Conservation (phyloP, 1,140 invertebrate genomes). For the Popillia japonica region DNA sequence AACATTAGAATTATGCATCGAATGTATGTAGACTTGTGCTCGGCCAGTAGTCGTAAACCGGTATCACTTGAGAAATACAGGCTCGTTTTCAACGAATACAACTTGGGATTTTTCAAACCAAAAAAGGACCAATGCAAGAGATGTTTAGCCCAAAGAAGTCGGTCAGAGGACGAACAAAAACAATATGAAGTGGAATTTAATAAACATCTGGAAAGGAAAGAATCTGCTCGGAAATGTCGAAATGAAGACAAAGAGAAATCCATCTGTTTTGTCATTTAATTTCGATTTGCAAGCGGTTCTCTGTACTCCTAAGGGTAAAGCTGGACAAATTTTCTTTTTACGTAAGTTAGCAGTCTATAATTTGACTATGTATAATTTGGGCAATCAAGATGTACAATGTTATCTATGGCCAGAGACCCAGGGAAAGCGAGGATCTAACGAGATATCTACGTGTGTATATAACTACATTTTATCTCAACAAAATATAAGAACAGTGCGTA, state of each 20-base stretch:
- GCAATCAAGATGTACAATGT: slow-evolving; percentile 54
- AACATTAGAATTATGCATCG: slow-evolving; percentile 46
- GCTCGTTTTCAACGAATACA: slow-evolving; percentile 46
- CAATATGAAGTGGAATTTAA: slow-evolving; percentile 37
- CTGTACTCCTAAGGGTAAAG: slow-evolving; percentile 52
- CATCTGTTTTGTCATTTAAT: slow-evolving; percentile 8
- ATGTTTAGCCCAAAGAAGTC: slow-evolving; percentile 43
- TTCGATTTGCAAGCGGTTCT: slow-evolving; percentile 58
- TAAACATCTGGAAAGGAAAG: slow-evolving; percentile 14
- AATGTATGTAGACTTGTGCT: slow-evolving; percentile 45
- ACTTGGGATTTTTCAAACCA: slow-evolving; percentile 47
- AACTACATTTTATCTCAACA: too few species aligned
- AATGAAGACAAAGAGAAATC: slow-evolving; percentile 20
- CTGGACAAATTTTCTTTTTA: slow-evolving; percentile 59
- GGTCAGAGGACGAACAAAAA: slow-evolving; percentile 43
- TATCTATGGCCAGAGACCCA: too few species aligned
- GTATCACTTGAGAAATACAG: slow-evolving; percentile 47
- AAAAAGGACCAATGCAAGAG: slow-evolving; percentile 50
- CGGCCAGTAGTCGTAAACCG: slow-evolving; percentile 38
- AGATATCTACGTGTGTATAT: too few species aligned
- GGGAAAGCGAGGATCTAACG: too few species aligned
- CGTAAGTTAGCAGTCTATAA: slow-evolving; percentile 61
- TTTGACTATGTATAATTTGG: slow-evolving; percentile 59
- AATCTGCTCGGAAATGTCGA: too few species aligned
- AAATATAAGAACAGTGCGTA: too few species aligned